Evolutionary conservation across 2,888 invertebrate genomes (phyloP), one percentile per base, ranked within the genome.

Genomic region (Trachelus iudaicus): DNA sequence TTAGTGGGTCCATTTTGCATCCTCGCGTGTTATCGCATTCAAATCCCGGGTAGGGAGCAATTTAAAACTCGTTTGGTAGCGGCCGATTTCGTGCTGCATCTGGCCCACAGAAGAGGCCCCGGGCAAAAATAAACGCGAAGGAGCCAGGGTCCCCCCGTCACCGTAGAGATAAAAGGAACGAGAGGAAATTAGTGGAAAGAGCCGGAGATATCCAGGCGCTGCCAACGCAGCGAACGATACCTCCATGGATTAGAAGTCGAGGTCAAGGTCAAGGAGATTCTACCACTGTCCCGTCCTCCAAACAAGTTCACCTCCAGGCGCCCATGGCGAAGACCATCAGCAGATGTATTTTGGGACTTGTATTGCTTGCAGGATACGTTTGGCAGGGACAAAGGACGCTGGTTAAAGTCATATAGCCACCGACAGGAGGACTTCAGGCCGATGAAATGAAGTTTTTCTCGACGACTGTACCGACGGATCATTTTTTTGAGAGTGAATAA

Each of bases 31-130:
- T 85, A 80, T 84, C 84, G 83, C 81, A 84, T 86, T 86, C 84
- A 85, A 85, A 87, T 87, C 84, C 79, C 81, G 82, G 77, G 77
- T 77, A 30, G 73, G 76, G 31, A 69, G 79, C 87, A 88, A 89
- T 89, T 89, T 89, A 87, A 89, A 89, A 89, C 88, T 89, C 88
- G 89, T 89, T 89, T 89, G 82, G 85, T 79, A 79, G 75, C 75
- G 75, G 74, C 31, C 74, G 69, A 69, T 74, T 86, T 86, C 86
- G 86, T 86, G 85, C 80, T 82, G 86, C 85, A 87, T 84, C 85
- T 85, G 87, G 85, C 79, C 82, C 81, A 80, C 80, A 80, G 81
- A 79, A 77, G 75, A 69, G 73, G 75, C 30, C 33, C 81, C 77
- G 77, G 77, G 23, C 34, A 73, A 79, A 81, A 81, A 82, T 78